Base-by-base conservation (phyloP, 2,113 vertebrate genomes). In the Mobula hypostoma region DNA sequence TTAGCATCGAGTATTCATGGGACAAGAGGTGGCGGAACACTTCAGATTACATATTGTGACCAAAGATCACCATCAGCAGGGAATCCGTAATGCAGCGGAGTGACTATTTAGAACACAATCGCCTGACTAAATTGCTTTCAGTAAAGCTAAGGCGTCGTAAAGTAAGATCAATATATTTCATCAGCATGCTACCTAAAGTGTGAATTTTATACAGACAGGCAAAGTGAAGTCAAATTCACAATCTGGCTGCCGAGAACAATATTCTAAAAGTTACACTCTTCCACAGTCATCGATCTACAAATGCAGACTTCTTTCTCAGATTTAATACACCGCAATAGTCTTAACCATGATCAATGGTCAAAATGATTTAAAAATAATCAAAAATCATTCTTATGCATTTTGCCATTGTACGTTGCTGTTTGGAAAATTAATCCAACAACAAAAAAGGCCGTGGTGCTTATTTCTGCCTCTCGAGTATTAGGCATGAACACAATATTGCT, bases 1-100 rank as follows among this genome's bases (percentile, higher is more conserved):
- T 90, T 32, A 66, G 61, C n/a, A 90, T 90, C 66, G 85, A 17
- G 61, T 90, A 90, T 66, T 90, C 85, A 68, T 90, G 29, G 85
- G 61, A 88, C 85, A 90, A 90, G 61, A 66, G 29, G 61, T 90
- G 85, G 17, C 61, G 14, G 85, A 32, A 90, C 61, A 90, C 61
- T 90, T 68, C 61, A 68, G 85, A 68, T 66, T 88, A 90, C 29
- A 90, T 66, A 68, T 68, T 90, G 61, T 66, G 85, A 32, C 85
- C 61, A 66, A 90, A 90, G 85, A 32, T 90, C 58, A 66, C 29
- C 14, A 29, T 66, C 85, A 88, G 85, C 85, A 32, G 29, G 83
- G 61, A 32, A 12, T 88, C 85, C 58, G 63, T 87, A 87, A 58
- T 87, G 58, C 72, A 74, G 72, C 72, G 72, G 17, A 74, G 72